Evolutionary conservation across 2,113 vertebrate species (phyloP), one percentile per base, ranked within the genome.

Genomic region (Paracyprichromis sp.): DNA sequence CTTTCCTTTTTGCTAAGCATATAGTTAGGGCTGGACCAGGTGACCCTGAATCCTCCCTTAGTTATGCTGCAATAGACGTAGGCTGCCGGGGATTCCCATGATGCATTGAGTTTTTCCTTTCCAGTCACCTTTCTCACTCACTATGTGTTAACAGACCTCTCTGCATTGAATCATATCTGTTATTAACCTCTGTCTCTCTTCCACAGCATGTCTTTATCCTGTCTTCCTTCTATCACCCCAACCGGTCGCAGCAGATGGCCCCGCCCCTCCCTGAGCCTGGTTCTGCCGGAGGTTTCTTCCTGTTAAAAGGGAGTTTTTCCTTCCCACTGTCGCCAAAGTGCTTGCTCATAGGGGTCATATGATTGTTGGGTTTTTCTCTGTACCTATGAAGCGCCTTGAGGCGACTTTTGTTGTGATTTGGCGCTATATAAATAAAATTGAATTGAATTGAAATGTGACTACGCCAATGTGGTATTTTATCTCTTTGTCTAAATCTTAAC

Each of bases 181-280:
- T 50, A 1, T 50, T 50, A 50, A 50, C 0, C 17, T 50, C 47
- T 50, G 47, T 50, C 47, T 9, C 8, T 50, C 8, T 50, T 9
- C 47, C 17, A 50, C 47, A 50, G 16, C 47, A 50, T 9, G 8
- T 50, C 8, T 50, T 12, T 50, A 50, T 50, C 47, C 47, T 50
- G 47, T 50, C 17, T 50, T 50, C 47, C 47, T 50, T 50, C 17
- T 50, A 8, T 50, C 47, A 3, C 1, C 2, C 3, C 47, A 50
- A 19, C 4, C 47, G 0, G 0, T 19, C 47, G 0, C 47, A 52
- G 17, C 47, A 52, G 47, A 52, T 52, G 17, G 47, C 17, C 16
- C 45, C 16, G 17, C 47, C 47, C 47, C 47, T 52, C 47, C 47
- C 47, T 52, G 4, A 52, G 8, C 16, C 45, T 47, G 45, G 45